phyloP scores from a whole-genome alignment of 2,888 invertebrate species.

The Strigamia maritima region DNA sequence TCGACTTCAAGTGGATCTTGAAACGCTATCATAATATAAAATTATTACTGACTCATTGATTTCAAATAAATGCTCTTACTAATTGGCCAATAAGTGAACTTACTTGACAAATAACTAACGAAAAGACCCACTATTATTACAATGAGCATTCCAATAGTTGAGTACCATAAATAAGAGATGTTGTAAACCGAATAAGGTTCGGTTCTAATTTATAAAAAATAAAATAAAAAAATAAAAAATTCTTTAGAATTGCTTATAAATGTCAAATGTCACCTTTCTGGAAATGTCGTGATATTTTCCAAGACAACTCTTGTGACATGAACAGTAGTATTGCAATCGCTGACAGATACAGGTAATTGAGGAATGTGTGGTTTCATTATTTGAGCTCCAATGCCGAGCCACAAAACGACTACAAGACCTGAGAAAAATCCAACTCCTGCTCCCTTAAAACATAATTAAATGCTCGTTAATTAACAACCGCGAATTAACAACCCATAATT shows the following conservation, averaged over 20 bases:
- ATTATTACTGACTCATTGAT: too few relatives aligned
- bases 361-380: not conserved
- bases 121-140: not conserved
- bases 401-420: conserved; percentile 1
- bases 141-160: not conserved
- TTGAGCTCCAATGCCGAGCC: conserved; percentile 41
- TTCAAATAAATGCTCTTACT: too few relatives aligned
- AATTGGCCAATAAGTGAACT: not conserved
- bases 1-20: not conserved
- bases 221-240: not conserved
- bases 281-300: not conserved
- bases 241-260: too few relatives aligned
- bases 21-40: not conserved
- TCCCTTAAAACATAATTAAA: not conserved
- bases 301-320: not conserved
- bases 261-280: not conserved
- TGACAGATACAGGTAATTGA: not conserved
- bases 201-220: not conserved
- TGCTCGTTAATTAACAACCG: not conserved
- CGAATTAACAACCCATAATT: not conserved
- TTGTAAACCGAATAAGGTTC: not conserved
- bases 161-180: not conserved
- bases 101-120: not conserved
- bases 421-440: conserved; percentile 9
- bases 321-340: not conserved